Percentiles rank a stretch among this genome's conserved stretches.
Conservation (phyloP, 2,888 invertebrate species). For the Aricia artaxerxes region DNA sequence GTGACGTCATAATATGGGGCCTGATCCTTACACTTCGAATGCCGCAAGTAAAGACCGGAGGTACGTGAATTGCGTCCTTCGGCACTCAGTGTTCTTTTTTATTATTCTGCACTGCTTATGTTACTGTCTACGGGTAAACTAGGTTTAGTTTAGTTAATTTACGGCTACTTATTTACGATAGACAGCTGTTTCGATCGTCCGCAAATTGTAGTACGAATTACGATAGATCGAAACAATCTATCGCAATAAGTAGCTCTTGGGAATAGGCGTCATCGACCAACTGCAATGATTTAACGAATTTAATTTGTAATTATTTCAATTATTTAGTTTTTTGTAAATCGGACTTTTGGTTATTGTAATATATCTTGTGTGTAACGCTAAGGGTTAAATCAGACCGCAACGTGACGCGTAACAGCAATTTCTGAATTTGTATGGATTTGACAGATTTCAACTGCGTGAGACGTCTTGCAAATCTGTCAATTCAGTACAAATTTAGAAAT, state of each 20-base stretch:
- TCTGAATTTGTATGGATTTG: too few relatives aligned
- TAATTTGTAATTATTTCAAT: not conserved
- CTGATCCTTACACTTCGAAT: too few relatives aligned
- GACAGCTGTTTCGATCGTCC: not conserved
- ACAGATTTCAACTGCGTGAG: too few relatives aligned
- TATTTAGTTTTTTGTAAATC: not conserved
- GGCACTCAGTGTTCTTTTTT: too few relatives aligned
- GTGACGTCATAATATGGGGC: too few relatives aligned
- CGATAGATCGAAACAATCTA: not conserved
- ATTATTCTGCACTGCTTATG: not conserved
- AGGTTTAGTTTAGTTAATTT: slow-evolving; percentile 12
- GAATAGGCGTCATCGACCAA: too few relatives aligned
- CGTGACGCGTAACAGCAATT: too few relatives aligned
- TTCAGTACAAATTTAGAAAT: too few relatives aligned
- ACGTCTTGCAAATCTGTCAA: too few relatives aligned
- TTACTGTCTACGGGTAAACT: slow-evolving; percentile 25
- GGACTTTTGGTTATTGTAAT: not conserved
- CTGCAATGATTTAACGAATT: not conserved
- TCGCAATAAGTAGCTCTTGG: not conserved
- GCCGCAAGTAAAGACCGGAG: too few relatives aligned
- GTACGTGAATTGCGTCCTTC: too few relatives aligned
- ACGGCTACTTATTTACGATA: not conserved
- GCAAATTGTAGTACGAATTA: not conserved
- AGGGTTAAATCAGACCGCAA: too few relatives aligned
- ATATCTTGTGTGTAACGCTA: not conserved